Evolutionary conservation across 2,888 invertebrate species (phyloP), one percentile per base, ranked within the genome.

Genomic region (Callimorpha dominula): DNA sequence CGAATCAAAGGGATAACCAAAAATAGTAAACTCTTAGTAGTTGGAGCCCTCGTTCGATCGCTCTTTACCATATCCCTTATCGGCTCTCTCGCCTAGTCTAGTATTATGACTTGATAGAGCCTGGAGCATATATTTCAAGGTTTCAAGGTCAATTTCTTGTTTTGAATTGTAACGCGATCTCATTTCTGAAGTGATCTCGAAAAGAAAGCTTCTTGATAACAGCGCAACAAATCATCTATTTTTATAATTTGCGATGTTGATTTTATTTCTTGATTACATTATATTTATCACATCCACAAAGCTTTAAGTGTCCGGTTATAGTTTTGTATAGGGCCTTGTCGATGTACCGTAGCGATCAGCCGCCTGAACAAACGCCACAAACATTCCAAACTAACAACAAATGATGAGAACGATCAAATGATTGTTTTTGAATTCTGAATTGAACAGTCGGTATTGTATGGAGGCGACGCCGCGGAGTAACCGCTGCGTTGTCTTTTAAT

Each of bases 341-440:
- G 81, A 86, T 81, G 81, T 86, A 85, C 78, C 79, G 77, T 82
- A 82, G 76, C 73, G 83, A 84, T 79, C 83, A 89, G 87, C 90
- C 90, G 89, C 87, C 90, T 88, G 86, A 90, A 89, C 87, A 91
- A 91, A 89, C 86, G 87, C 89, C 87, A 88, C 91, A 90, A 90
- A 92, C 93, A 93, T 93, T 93, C 93, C 93, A 93, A 87, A 89
- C 85, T 87, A 89, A 88, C 86, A 81, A 83, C 85, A 85, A 77
- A 83, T 73, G 71, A 76, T 78, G 68, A 70, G 76, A 80, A 73
- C 83, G 82, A 85, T 83, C 82, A 81, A 86, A 83, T 73, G 76
- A 82, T 81, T 81, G 78, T 78, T 77, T 79, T 72, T 78, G 68
- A 80, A 73, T 83, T 79, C 74, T 72, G 72, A 76, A 78, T 78